Evolutionary conservation across 2,113 vertebrate species (phyloP).

Genomic region (Orcinus orca): DNA sequence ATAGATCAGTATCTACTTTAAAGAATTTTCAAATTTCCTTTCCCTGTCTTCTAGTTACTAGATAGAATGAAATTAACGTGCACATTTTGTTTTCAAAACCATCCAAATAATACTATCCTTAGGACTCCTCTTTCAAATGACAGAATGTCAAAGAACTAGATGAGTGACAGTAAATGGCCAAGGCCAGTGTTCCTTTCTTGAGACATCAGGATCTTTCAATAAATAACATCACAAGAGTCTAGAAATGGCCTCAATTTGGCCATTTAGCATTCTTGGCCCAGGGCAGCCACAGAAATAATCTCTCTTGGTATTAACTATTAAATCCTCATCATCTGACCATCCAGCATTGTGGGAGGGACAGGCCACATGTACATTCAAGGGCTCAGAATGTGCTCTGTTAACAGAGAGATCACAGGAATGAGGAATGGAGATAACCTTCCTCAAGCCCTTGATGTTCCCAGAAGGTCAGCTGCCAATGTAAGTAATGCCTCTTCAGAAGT

Average conservation of each 20-base stretch:
- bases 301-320: background rate
- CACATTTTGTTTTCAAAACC: background rate
- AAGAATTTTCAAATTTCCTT: background rate
- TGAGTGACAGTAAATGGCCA: background rate
- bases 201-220: background rate
- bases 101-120: background rate
- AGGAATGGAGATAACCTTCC: background rate
- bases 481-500: background rate
- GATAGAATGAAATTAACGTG: background rate
- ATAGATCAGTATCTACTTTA: background rate
- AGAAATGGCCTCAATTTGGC: background rate
- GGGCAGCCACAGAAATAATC: background rate
- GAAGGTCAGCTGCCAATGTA: background rate
- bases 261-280: background rate
- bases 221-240: background rate
- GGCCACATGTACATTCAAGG: background rate
- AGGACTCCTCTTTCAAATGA: background rate
- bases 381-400: background rate
- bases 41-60: background rate
- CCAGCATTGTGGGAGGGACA: background rate
- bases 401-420: background rate
- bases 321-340: background rate
- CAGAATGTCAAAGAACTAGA: background rate
- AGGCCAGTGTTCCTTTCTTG: background rate
- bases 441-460: background rate